A percentile compares a stretch with the other conserved stretches of the same genome.
Conservation (phyloP, 2,113 vertebrate genomes). For the Excalfactoria chinensis region DNA sequence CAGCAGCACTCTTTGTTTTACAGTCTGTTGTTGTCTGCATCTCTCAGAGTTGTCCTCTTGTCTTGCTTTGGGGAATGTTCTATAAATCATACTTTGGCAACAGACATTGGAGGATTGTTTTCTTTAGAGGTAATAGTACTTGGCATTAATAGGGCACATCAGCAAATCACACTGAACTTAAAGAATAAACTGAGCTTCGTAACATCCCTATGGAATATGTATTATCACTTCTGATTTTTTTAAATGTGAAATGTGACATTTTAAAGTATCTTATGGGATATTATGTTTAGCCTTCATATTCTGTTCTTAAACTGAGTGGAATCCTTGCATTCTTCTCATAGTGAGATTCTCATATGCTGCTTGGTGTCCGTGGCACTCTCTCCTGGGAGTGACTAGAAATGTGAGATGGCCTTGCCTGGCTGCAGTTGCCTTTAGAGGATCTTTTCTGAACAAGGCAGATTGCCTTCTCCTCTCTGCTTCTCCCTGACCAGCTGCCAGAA, state of each 20-base stretch:
- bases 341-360: neutral
- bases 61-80: neutral
- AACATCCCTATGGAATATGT: neutral
- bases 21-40: neutral
- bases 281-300: neutral
- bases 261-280: neutral
- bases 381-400: accelerated
- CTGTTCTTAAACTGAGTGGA: neutral
- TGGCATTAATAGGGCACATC: neutral
- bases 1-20: neutral
- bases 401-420: neutral
- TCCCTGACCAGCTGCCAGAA: neutral
- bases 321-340: neutral
- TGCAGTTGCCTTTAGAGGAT: neutral
- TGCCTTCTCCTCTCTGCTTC: neutral
- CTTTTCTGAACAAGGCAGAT: neutral
- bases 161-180: neutral
- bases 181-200: neutral
- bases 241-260: neutral
- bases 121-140: neutral
- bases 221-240: neutral
- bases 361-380: neutral
- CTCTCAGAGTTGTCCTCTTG: neutral
- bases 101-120: neutral
- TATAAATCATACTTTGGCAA: conserved; percentile 21